Percentiles rank a stretch among this genome's conserved stretches.
These are phyloP conservation scores for Scaptomyza parva DNA, from an alignment of 2,888 invertebrate species.

Conservation along the genomic window DNA sequence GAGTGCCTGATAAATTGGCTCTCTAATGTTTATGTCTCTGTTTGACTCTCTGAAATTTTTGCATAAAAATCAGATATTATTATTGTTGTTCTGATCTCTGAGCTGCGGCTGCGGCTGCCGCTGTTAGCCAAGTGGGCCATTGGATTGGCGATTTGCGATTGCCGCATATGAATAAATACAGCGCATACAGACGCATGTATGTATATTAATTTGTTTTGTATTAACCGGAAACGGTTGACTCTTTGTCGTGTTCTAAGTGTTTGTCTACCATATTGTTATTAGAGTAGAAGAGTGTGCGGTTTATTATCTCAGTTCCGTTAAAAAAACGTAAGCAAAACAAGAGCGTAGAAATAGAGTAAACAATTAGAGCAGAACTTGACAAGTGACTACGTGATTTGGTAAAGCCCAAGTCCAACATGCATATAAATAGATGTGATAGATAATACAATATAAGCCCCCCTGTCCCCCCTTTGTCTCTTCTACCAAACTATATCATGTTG, in stretches of 20 bases:
- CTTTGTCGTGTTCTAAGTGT: slow-evolving; percentile 63
- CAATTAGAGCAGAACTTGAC: slow-evolving; percentile 64
- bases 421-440: slow-evolving; percentile 19
- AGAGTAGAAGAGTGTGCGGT: slow-evolving; percentile 58
- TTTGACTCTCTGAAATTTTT: slow-evolving; percentile 38
- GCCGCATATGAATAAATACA: slow-evolving; percentile 6
- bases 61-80: slow-evolving; percentile 48
- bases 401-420: slow-evolving; percentile 24
- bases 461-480: background rate
- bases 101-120: slow-evolving; percentile 14
- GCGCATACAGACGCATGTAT: no score
- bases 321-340: slow-evolving; percentile 48
- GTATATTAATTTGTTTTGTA: slow-evolving; percentile 31
- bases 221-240: slow-evolving; percentile 68
- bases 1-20: slow-evolving; percentile 59
- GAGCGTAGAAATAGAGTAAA: slow-evolving; percentile 72
- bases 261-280: slow-evolving; percentile 7
- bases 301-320: slow-evolving; percentile 69
- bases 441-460: background rate
- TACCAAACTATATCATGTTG: slow-evolving; percentile 23
- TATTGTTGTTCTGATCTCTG: slow-evolving; percentile 27
- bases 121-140: slow-evolving; percentile 50
- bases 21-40: slow-evolving; percentile 50
- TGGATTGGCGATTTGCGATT: slow-evolving; percentile 18
- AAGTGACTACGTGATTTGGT: slow-evolving; percentile 68